A percentile compares a stretch with the other conserved stretches of the same genome.
Evolutionary conservation across 2,797 vertebrate species (phyloP).

Genomic region (Chanos chanos): DNA sequence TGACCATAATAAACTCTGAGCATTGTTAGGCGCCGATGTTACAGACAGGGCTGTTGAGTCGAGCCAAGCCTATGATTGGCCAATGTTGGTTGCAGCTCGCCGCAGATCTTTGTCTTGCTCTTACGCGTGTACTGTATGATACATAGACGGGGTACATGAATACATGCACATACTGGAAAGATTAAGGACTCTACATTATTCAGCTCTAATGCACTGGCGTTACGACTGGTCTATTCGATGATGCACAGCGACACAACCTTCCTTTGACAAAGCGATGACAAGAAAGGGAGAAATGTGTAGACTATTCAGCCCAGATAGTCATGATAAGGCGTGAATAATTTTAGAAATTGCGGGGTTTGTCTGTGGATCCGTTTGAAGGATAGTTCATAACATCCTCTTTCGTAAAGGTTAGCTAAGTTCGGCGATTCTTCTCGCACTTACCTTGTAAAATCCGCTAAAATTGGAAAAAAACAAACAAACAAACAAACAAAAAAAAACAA

Average conservation of each 20-base stretch:
- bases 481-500: too few relatives aligned
- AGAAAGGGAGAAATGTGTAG: background rate
- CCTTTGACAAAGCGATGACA: background rate
- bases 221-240: slow-evolving; percentile 9
- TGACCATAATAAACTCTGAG: slow-evolving; percentile 1
- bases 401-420: background rate
- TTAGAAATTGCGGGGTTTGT: background rate
- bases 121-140: slow-evolving; percentile 13
- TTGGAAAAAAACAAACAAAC: too few relatives aligned
- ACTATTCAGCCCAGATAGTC: too few relatives aligned
- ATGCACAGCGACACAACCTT: slow-evolving; percentile 11
- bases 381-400: too few relatives aligned
- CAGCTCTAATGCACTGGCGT: slow-evolving; percentile 3
- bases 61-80: slow-evolving; percentile 51
- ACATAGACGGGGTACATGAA: slow-evolving; percentile 21
- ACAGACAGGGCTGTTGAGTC: slow-evolving; percentile 27
- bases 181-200: slow-evolving; percentile 35
- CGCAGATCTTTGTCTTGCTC: slow-evolving; percentile 34
- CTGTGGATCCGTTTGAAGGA: background rate
- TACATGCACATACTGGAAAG: slow-evolving; percentile 34
- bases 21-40: slow-evolving; percentile 5
- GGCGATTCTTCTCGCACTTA: too few relatives aligned
- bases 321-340: too few relatives aligned
- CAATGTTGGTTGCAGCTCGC: slow-evolving; percentile 40
- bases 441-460: too few relatives aligned